Evolutionary conservation across 2,888 invertebrate species (phyloP).

Genomic region (Cecidostiba fungosa): DNA sequence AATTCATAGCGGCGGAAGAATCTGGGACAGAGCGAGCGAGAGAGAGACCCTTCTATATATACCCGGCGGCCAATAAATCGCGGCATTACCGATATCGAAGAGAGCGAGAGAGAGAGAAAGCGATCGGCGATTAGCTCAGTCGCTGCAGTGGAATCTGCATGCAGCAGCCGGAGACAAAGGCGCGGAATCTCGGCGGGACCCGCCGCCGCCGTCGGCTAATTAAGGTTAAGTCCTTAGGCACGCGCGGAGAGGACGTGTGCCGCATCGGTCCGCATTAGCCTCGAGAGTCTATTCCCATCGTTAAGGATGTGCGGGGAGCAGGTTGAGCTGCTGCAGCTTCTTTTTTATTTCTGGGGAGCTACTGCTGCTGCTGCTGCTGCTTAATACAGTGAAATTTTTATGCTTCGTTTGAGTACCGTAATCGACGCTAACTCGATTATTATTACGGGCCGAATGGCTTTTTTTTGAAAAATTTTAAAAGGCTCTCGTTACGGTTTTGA

Average conservation of each 20-base stretch:
- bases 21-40: slow-evolving; percentile 68
- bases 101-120: slow-evolving; percentile 66
- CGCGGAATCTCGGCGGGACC: slow-evolving; percentile 66
- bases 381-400: slow-evolving; percentile 7
- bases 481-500: background rate
- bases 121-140: slow-evolving; percentile 68
- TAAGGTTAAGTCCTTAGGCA: slow-evolving; percentile 69
- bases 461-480: background rate
- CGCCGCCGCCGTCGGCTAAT: slow-evolving; percentile 68
- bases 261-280: slow-evolving; percentile 38
- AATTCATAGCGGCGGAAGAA: slow-evolving; percentile 67
- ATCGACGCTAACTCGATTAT: background rate
- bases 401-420: background rate
- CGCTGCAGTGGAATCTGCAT: slow-evolving; percentile 50
- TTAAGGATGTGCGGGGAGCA: slow-evolving; percentile 27
- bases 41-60: slow-evolving; percentile 56
- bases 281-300: slow-evolving; percentile 48
- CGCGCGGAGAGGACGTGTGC: slow-evolving; percentile 40
- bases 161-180: slow-evolving; percentile 68
- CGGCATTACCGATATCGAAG: slow-evolving; percentile 72
- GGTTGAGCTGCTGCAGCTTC: slow-evolving; percentile 2
- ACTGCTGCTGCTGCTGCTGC: background rate
- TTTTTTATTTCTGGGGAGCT: background rate
- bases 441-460: background rate
- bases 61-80: slow-evolving; percentile 70